phyloP scores from a whole-genome alignment of 2,113 vertebrate genomes.

The Chelonoidis abingdonii region DNA sequence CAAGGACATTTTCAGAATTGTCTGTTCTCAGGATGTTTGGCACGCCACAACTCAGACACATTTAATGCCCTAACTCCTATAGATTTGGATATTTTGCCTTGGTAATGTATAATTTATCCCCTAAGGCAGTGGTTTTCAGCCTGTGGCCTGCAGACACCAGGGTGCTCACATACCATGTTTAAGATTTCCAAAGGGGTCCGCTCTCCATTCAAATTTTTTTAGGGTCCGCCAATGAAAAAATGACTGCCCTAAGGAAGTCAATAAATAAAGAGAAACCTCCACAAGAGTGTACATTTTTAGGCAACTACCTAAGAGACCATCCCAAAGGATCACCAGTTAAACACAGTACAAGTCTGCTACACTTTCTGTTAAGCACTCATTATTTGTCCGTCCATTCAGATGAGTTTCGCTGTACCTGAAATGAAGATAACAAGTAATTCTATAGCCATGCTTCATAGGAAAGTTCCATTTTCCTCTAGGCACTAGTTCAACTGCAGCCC shows the following conservation, averaged over 20 bases:
- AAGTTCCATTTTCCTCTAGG: neutral
- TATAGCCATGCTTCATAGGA: neutral
- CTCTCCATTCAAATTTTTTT: neutral
- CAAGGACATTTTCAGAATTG: slow-evolving; percentile 43
- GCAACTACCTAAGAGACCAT: neutral
- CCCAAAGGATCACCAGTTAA: neutral
- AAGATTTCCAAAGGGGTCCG: neutral
- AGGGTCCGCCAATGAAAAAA: too few species aligned
- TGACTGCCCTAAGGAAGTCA: neutral
- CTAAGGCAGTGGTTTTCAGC: neutral
- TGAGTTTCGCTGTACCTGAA: neutral
- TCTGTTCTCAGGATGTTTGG: slow-evolving; percentile 45
- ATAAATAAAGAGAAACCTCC: neutral
- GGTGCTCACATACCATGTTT: neutral
- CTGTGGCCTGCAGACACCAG: too few species aligned
- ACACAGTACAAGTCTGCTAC: rapidly evolving
- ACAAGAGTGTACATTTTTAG: neutral
- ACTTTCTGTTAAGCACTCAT: rapidly evolving
- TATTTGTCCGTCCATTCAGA: neutral
- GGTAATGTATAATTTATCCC: slow-evolving; percentile 21
- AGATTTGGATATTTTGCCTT: slow-evolving; percentile 48
- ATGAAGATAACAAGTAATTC: neutral
- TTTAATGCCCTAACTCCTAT: slow-evolving; percentile 42
- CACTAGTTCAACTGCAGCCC: neutral
- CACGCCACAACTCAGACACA: slow-evolving; percentile 47